Evolutionary conservation across 2,113 vertebrate genomes (phyloP), one percentile per base, ranked within the genome.

Genomic region (Pedetes capensis): DNA sequence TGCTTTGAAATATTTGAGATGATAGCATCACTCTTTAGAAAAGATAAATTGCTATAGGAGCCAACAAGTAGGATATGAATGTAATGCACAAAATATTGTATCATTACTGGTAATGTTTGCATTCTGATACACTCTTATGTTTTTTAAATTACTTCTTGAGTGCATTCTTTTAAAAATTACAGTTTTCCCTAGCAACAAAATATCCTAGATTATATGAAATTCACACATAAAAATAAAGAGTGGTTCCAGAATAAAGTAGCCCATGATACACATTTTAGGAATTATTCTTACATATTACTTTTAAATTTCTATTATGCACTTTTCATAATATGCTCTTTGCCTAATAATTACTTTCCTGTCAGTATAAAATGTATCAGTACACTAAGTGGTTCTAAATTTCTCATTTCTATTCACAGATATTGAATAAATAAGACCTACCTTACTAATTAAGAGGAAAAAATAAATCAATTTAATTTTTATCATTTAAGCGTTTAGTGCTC

Each of bases 121-220:
- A 66, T 91, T 74, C 37, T 82, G 12, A 8, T 34, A 72, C 12
- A 55, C 11, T 61, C 32, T 16, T 61, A 0, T 82, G 47, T 29
- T 93, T 93, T 80, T 63, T 61, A 23, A 87, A 92, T 87, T 89
- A 74, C 37, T 12, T 68, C 17, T 53, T 82, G 13, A 72, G 39
- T 23, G 8, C 72, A 16, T 66, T 72, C 17, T 79, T 84, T 78
- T 92, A 25, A 61, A 84, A 93, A 86, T 71, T 29, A 78, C 22
- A 83, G 8, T 75, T 95, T 90, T 47, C 69, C 29, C 9, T 75
- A 49, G 18, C 63, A 93, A 89, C 89, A 72, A 87, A 63, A 53
- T 84, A 47, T 37, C 3, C 37, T 72, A 44, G n/a, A 82, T 81
- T 95, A 76, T 92, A 85, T 72, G 20, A 96, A 95, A 93, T 86